phyloP scores from a whole-genome alignment of 2,113 vertebrate species.

The Perognathus longimembris region DNA sequence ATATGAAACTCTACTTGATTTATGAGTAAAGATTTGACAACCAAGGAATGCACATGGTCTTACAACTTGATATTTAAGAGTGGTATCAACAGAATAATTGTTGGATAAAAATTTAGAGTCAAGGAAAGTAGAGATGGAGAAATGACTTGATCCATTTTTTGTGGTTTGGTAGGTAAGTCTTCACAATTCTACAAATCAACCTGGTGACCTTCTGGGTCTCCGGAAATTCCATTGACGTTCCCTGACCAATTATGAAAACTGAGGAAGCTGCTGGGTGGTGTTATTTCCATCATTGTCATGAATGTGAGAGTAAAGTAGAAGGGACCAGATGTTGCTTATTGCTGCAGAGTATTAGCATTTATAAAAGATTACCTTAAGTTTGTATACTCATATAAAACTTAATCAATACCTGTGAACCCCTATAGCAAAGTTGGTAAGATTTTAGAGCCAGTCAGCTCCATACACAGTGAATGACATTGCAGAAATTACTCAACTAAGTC shows the following conservation, averaged over 20 bases:
- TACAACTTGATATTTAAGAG: slow-evolving; percentile 1
- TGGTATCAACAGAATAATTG: background rate
- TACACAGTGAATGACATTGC: background rate
- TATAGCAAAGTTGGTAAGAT: slow-evolving; percentile 6
- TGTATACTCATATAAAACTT: slow-evolving; percentile 27
- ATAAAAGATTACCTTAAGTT: slow-evolving; percentile 10
- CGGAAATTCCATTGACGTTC: background rate
- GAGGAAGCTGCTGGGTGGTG: background rate
- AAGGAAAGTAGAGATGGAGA: background rate
- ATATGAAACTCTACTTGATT: slow-evolving; percentile 53
- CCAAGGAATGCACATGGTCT: background rate
- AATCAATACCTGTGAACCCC: slow-evolving; percentile 9
- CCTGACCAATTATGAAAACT: background rate
- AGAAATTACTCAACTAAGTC: background rate
- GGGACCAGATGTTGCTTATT: background rate
- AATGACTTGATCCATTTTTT: background rate
- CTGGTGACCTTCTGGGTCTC: background rate
- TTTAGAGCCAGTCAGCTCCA: slow-evolving; percentile 10
- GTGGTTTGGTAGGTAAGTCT: background rate
- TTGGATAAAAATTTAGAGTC: background rate
- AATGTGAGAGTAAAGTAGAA: background rate
- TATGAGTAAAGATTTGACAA: slow-evolving; percentile 30
- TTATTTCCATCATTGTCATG: background rate
- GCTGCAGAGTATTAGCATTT: background rate
- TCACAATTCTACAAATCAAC: background rate